Conservation (phyloP, 2,797 vertebrate species). For the Hemitrygon akajei region DNA sequence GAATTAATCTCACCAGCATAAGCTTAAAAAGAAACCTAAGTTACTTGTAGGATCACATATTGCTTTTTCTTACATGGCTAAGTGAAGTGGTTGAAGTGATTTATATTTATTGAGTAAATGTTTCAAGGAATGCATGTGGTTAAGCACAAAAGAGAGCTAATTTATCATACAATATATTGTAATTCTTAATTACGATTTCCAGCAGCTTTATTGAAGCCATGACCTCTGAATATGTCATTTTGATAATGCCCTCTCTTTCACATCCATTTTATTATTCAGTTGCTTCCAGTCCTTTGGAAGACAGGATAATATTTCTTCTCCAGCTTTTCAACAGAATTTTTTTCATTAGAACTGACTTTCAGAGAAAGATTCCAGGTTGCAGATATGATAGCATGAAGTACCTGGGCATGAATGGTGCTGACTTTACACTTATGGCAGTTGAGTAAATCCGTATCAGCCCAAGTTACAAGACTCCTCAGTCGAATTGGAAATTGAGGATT, state of each 20-base stretch:
- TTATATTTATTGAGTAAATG: constrained; percentile 31
- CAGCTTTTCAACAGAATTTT: not conserved
- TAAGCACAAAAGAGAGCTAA: constrained; percentile 40
- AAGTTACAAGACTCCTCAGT: not conserved
- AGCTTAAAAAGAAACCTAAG: not conserved
- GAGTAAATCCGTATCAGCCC: not conserved
- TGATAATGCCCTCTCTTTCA: constrained; percentile 58
- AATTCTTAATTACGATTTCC: constrained; percentile 73
- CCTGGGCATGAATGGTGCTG: not conserved
- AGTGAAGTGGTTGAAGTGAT: constrained; percentile 30
- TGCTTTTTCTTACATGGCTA: not conserved
- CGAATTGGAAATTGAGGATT: not conserved
- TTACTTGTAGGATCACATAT: not conserved
- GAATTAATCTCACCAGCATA: not conserved
- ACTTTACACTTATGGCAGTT: not conserved
- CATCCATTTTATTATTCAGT: constrained; percentile 11
- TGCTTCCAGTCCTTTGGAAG: not conserved
- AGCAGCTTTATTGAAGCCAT: constrained; percentile 64
- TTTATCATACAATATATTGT: constrained; percentile 61
- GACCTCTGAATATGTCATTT: constrained; percentile 66
- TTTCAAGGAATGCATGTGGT: not conserved
- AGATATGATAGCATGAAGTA: no score
- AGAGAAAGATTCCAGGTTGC: not conserved
- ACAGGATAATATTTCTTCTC: not conserved
- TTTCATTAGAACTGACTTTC: not conserved